These are phyloP conservation scores for Sminthurides aquaticus DNA, from an alignment of 2,888 invertebrate genomes.

Conservation along the genomic window DNA sequence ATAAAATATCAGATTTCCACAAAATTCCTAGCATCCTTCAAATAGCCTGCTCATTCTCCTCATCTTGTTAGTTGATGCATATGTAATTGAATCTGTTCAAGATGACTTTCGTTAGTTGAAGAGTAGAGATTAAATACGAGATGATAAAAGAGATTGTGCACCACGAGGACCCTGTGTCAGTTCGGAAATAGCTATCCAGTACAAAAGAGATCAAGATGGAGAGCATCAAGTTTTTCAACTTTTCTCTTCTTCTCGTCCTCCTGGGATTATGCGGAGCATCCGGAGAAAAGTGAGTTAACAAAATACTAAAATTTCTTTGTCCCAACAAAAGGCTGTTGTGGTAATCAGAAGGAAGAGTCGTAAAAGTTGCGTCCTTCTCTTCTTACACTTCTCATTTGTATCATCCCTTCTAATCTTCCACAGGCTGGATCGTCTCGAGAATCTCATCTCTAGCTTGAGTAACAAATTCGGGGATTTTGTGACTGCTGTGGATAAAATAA, in stretches of 20 bases:
- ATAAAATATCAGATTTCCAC: no score
- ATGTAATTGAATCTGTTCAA: no score
- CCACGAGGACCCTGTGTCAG: not conserved
- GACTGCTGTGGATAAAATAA: constrained; percentile 18
- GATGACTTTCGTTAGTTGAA: no score
- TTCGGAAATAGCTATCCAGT: not conserved
- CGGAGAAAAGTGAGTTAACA: not conserved
- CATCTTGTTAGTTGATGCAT: no score
- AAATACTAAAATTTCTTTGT: not conserved
- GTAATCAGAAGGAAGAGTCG: no score
- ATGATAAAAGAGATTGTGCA: not conserved
- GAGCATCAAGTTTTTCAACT: not conserved
- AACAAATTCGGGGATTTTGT: constrained; percentile 24
- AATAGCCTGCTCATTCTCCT: no score
- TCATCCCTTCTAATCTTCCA: not conserved
- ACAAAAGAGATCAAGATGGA: not conserved
- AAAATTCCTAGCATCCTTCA: no score
- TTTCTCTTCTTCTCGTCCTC: not conserved
- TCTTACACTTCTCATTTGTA: no score
- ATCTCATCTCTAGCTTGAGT: constrained; percentile 18
- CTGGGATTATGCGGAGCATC: not conserved
- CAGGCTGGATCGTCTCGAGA: constrained; percentile 18
- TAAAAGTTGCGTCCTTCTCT: no score
- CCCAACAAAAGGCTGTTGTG: no score
- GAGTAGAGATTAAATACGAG: no score